Percentiles rank a stretch among this genome's conserved stretches.
phyloP scores from a whole-genome alignment of 2,888 invertebrate genomes.

The Microctonus brassicae region DNA sequence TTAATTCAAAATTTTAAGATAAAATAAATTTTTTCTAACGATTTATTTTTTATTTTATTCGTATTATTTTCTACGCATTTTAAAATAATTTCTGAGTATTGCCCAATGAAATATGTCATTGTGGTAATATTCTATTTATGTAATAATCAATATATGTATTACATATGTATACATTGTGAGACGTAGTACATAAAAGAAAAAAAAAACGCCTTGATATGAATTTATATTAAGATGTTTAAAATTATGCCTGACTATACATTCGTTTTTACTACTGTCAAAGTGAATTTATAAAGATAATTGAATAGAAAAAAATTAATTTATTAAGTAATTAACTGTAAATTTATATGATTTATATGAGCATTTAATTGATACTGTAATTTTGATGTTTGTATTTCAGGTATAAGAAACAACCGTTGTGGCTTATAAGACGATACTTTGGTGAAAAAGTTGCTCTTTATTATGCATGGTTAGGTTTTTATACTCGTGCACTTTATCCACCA shows the following conservation, averaged over 20 bases:
- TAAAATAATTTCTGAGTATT: too few species aligned
- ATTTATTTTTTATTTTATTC: too few species aligned
- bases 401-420: conserved; percentile 92
- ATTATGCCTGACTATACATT: neutral
- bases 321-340: too few species aligned
- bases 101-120: too few species aligned
- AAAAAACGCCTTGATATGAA: neutral
- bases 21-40: too few species aligned
- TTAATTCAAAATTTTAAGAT: neutral
- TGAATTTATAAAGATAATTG: neutral
- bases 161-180: neutral
- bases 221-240: neutral
- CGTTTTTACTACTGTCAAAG: neutral
- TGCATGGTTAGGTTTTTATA: conserved; percentile 95
- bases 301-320: too few species aligned
- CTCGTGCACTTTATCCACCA: conserved; percentile 88
- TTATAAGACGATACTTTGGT: conserved; percentile 90
- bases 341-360: too few species aligned
- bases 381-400: conserved; percentile 69
- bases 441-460: conserved; percentile 93
- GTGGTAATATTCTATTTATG: neutral
- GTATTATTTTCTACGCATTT: too few species aligned
- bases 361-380: too few species aligned
- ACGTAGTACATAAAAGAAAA: neutral
- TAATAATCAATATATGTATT: neutral